Percentiles rank a stretch among this genome's conserved stretches.
Conservation (phyloP, 2,888 invertebrate species). For the Tachystola acroxantha region DNA sequence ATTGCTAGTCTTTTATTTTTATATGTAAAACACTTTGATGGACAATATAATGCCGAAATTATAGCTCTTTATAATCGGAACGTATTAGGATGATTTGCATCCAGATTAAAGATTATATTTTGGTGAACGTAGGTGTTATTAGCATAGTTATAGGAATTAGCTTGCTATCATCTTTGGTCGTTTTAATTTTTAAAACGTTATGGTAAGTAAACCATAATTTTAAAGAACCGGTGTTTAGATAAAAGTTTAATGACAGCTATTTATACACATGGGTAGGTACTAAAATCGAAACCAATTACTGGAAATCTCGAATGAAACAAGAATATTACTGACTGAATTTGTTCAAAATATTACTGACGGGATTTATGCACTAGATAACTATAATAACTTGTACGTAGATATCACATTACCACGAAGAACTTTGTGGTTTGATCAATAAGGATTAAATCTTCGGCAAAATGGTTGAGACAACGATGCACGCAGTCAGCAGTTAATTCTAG, state of each 20-base stretch:
- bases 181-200: constrained; percentile 68
- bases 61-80: constrained; percentile 74
- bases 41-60: constrained; percentile 76
- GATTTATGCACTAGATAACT: too few relatives aligned
- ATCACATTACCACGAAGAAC: too few relatives aligned
- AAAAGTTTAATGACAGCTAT: constrained; percentile 35
- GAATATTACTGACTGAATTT: too few relatives aligned
- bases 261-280: not conserved
- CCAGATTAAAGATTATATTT: constrained; percentile 77
- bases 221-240: constrained; percentile 46
- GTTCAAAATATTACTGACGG: too few relatives aligned
- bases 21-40: constrained; percentile 76
- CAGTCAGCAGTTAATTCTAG: constrained; percentile 57
- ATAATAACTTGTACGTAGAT: too few relatives aligned
- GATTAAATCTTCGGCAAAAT: constrained; percentile 11
- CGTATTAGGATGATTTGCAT: constrained; percentile 77
- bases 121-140: constrained; percentile 71
- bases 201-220: constrained; percentile 55
- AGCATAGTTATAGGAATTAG: constrained; percentile 75
- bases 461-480: constrained; percentile 37
- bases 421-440: too few relatives aligned
- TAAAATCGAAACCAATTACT: too few relatives aligned
- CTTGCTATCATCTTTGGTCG: constrained; percentile 63
- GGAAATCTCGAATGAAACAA: too few relatives aligned
- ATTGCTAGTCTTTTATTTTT: constrained; percentile 71